Conservation (phyloP, 2,797 vertebrate genomes). For the Amblyopsis hoosieri region DNA sequence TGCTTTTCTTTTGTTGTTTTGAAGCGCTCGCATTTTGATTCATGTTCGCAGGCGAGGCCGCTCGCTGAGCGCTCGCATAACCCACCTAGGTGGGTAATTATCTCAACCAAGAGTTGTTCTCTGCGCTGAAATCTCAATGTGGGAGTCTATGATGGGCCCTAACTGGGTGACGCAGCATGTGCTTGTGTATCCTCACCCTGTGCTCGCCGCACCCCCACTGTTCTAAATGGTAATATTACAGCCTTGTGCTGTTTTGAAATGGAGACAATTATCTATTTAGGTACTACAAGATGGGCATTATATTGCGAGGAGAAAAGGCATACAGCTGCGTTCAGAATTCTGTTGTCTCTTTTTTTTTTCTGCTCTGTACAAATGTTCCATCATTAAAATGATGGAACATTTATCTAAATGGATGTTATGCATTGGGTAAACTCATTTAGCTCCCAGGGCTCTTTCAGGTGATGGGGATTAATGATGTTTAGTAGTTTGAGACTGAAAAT, state of each 20-base stretch:
- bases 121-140: conserved; percentile 69
- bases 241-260: conserved; percentile 74
- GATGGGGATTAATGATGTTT: conserved; percentile 84
- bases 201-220: conserved; percentile 68
- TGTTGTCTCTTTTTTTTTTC: conserved; percentile 51
- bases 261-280: conserved; percentile 82
- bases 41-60: conserved; percentile 53
- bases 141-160: conserved; percentile 71
- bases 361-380: conserved; percentile 55
- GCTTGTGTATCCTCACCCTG: conserved; percentile 75
- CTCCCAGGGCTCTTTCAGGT: conserved; percentile 80
- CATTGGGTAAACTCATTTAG: conserved; percentile 81
- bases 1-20: conserved; percentile 55
- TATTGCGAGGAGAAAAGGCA: conserved; percentile 61
- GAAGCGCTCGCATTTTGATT: conserved; percentile 69
- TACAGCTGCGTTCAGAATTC: conserved; percentile 63
- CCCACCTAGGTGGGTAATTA: conserved; percentile 76
- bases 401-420: conserved; percentile 81
- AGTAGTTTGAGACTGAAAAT: conserved; percentile 80
- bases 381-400: conserved; percentile 79
- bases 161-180: conserved; percentile 60
- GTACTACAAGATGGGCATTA: conserved; percentile 73
- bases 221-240: conserved; percentile 75
- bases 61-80: conserved; percentile 67
- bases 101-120: conserved; percentile 70